Base-by-base conservation (phyloP, 2,888 invertebrate species). In the Campaea margaritaria region DNA sequence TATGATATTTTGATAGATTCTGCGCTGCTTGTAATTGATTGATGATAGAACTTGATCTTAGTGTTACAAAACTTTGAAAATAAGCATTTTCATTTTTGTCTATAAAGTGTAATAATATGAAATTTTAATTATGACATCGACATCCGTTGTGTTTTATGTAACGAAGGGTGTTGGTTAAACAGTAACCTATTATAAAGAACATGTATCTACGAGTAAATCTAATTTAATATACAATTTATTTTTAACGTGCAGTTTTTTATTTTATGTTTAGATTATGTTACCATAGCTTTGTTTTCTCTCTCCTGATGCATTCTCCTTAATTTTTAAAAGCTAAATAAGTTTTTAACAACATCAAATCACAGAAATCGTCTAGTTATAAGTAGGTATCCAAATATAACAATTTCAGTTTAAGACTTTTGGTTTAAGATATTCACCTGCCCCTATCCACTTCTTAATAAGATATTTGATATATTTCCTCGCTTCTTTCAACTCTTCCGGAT, bases 161-260 rank as follows among this genome's bases (percentile, higher is more conserved):
- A 80, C 77, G 77, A 79, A 83, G 88, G 90, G 88, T 91, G 90
- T 91, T 91, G 90, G 90, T 85, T 85, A 81, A 83, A 73, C 75
- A 85, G 84, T 92, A 91, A 91, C 88, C 84, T 91, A 91, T 79
- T 81, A 73, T 89, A 87, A 87, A 87, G 74, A 83, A 80, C 77
- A 63, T 81, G 73, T 79, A 76, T 89, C 81, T 89, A 86, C 82
- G 83, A 87, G 79, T 86, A 85, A 85, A 88, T 81, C 78, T 79
- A 55, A 31, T 31, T 31, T 86, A 87, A 83, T 86, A 87, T 84
- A 86, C 77, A 86, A 80, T 79, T 83, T 85, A 85, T 87, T 81
- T 85, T 81, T 80, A 73, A 74, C 66, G 68, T 62, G 61, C 21
- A 49, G 69, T 70, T 68, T 69, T 67, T 65, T 75, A 68, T 57